Conservation (phyloP, 92 coral and sea anemone genomes). For the Scolanthus callimorphus region DNA sequence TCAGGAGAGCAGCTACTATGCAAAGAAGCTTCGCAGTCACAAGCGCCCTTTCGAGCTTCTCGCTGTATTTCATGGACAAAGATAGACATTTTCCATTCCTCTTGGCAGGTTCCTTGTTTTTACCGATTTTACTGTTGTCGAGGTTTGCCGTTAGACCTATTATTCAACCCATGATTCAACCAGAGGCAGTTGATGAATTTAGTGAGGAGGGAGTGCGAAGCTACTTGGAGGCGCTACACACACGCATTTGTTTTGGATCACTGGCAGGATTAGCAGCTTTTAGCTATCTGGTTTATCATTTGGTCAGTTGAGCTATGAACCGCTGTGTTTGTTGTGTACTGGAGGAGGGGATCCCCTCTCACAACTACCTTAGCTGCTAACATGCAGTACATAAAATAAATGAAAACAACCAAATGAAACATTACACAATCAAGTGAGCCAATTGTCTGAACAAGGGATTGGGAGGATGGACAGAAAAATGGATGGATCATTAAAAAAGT, state of each 20-base stretch:
- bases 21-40: background rate
- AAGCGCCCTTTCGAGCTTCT: slow-evolving; percentile 12
- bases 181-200: slow-evolving; percentile 25
- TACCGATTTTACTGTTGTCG: slow-evolving; percentile 8
- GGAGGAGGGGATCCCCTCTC: too few relatives aligned
- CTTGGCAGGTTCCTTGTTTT: slow-evolving; percentile 22
- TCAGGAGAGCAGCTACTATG: slow-evolving; percentile 2
- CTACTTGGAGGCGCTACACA: slow-evolving; percentile 5
- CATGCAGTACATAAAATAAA: too few relatives aligned
- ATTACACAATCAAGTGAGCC: too few relatives aligned
- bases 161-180: slow-evolving; percentile 1
- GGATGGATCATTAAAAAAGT: too few relatives aligned
- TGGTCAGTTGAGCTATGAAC: slow-evolving; percentile 11
- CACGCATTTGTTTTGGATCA: slow-evolving; percentile 2
- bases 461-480: too few relatives aligned
- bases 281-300: slow-evolving; percentile 28
- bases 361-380: too few relatives aligned
- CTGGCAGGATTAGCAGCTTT: slow-evolving; percentile 15
- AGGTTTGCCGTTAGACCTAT: slow-evolving; percentile 11
- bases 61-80: slow-evolving; percentile 32
- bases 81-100: slow-evolving; percentile 26
- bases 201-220: slow-evolving; percentile 18
- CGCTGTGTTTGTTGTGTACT: too few relatives aligned
- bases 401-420: too few relatives aligned
- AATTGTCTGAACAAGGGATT: too few relatives aligned